phyloP scores from a whole-genome alignment of 2,797 vertebrate genomes.

The Prionace glauca region DNA sequence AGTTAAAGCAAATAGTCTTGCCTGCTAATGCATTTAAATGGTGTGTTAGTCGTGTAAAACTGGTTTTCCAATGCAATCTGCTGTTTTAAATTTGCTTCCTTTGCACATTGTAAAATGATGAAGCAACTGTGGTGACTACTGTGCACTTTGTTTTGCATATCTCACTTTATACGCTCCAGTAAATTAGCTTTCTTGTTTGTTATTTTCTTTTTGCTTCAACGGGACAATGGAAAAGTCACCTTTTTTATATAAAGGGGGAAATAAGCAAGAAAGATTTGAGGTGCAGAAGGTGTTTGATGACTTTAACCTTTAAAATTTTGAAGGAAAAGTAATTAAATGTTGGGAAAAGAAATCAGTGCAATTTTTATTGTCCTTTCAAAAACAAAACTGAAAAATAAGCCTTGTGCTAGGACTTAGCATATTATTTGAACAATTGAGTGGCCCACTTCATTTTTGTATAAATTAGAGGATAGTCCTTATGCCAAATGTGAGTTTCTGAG shows the following conservation, averaged over 20 bases:
- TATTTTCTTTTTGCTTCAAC: conserved; percentile 34
- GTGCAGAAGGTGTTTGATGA: neutral
- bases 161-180: neutral
- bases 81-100: neutral
- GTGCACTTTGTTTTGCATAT: neutral
- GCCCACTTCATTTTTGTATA: neutral
- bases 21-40: neutral
- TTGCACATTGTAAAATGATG: neutral
- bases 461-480: neutral
- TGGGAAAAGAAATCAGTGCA: neutral
- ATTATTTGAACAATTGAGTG: neutral
- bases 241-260: too few species aligned
- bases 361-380: conserved; percentile 4
- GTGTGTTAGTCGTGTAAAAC: neutral
- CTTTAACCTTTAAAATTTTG: neutral
- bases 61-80: neutral
- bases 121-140: neutral
- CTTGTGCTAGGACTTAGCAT: neutral
- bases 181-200: neutral
- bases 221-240: conserved; percentile 47
- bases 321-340: neutral
- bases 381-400: neutral
- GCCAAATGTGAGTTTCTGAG: neutral
- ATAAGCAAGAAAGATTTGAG: neutral
- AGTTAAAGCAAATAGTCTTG: neutral